Evolutionary conservation across 2,113 vertebrate genomes (phyloP).

Genomic region (Lepidothrix coronata): DNA sequence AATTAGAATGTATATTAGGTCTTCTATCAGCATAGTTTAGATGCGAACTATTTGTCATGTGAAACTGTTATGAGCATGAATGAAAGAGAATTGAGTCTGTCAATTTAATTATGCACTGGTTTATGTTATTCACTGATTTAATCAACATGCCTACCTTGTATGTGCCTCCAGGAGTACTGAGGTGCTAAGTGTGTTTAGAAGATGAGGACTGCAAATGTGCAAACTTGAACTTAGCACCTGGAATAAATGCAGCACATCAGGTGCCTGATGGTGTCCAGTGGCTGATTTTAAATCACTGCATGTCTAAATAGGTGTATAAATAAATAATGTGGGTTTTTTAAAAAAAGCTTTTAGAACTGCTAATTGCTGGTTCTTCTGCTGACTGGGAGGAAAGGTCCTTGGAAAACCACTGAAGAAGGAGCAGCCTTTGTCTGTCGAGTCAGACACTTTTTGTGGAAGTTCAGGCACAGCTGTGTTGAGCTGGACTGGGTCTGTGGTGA

Average conservation of each 20-base stretch:
- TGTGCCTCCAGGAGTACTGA: not conserved
- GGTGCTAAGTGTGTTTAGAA: not conserved
- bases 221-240: not conserved
- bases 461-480: not conserved
- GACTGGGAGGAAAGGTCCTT: not conserved
- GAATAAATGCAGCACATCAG: not conserved
- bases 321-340: not conserved
- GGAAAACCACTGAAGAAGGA: not conserved
- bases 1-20: not conserved
- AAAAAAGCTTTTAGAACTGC: not conserved
- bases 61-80: constrained; percentile 7
- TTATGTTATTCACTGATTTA: not conserved
- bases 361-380: not conserved
- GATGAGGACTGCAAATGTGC: not conserved
- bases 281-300: not conserved
- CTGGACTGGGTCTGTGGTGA: not conserved
- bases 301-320: not conserved
- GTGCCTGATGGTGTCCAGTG: not conserved
- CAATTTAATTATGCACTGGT: constrained; percentile 2
- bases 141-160: not conserved
- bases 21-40: not conserved
- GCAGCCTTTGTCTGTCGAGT: not conserved
- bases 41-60: not conserved
- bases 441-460: not conserved
- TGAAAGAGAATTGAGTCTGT: not conserved